Evolutionary conservation across 2,113 vertebrate genomes (phyloP).

Genomic region (Falco punctatus): DNA sequence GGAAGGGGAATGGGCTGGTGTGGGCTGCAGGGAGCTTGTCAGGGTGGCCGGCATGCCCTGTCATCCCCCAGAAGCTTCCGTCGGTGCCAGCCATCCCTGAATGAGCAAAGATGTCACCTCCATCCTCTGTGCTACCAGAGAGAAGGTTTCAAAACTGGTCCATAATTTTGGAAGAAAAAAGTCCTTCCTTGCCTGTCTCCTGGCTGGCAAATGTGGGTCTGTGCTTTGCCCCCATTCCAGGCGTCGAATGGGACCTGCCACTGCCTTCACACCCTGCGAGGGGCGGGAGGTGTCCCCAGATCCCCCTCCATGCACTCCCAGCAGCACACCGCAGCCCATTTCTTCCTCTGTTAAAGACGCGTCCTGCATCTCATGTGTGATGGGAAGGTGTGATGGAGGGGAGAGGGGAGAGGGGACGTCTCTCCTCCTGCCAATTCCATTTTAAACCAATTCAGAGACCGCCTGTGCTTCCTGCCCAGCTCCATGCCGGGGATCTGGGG

Average conservation of each 20-base stretch:
- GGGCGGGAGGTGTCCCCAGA: not conserved
- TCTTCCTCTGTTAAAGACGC: not conserved
- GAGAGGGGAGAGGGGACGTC: not conserved
- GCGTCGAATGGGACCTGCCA: accelerated
- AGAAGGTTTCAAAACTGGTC: not conserved
- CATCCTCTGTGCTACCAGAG: not conserved
- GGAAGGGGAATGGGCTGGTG: too few relatives aligned
- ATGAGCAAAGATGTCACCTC: not conserved
- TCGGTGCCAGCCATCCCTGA: not conserved
- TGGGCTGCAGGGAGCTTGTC: not conserved
- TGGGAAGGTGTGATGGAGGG: not conserved
- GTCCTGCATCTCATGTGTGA: accelerated
- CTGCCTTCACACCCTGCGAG: accelerated
- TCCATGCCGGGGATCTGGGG: accelerated
- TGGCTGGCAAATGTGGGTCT: accelerated
- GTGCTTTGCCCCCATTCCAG: accelerated
- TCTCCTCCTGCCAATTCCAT: not conserved
- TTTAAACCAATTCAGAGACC: not conserved
- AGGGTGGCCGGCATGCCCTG: accelerated
- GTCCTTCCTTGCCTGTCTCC: not conserved
- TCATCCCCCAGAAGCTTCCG: not conserved
- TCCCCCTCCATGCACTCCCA: accelerated
- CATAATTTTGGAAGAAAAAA: accelerated
- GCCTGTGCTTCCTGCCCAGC: not conserved
- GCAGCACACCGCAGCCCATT: not conserved